These are phyloP conservation scores for Penaeus japonicus DNA, from an alignment of 1,140 invertebrate species.

Conservation along the genomic window DNA sequence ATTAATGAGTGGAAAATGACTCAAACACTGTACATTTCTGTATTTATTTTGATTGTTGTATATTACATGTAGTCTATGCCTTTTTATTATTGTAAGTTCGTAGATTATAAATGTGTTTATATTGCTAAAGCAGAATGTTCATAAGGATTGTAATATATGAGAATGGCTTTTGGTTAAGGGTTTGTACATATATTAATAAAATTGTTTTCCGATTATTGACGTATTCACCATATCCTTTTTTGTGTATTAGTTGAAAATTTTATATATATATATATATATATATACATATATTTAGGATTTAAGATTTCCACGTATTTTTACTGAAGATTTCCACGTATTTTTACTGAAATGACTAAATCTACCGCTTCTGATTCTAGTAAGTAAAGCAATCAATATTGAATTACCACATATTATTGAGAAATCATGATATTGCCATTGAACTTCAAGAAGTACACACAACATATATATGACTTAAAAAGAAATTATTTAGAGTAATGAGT, in stretches of 20 bases:
- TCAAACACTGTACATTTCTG: not conserved
- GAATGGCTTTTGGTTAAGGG: constrained; percentile 6
- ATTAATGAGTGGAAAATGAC: not conserved
- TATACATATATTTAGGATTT: not conserved
- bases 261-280: too few species aligned
- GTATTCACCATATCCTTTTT: not conserved
- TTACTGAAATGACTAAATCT: too few species aligned
- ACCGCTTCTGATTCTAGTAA: too few species aligned
- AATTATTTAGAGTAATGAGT: too few species aligned
- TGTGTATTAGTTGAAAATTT: not conserved
- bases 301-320: too few species aligned
- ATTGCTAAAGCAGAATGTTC: constrained; percentile 1
- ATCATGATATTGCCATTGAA: too few species aligned
- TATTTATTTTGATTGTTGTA: constrained; percentile 4
- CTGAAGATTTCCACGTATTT: too few species aligned
- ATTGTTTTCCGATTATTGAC: not conserved
- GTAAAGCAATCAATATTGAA: too few species aligned
- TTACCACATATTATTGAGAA: too few species aligned
- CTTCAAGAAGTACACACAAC: too few species aligned
- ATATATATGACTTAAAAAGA: too few species aligned
- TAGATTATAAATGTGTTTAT: constrained; percentile 1
- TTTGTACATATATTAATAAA: not conserved
- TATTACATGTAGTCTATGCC: constrained; percentile 7
- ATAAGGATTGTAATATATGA: constrained; percentile 2
- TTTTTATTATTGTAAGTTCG: not conserved